Percentiles rank a stretch among this genome's conserved stretches.
These are phyloP conservation scores for Spheniscus mendiculus DNA, from an alignment of 2,113 vertebrate species.

Conservation along the genomic window DNA sequence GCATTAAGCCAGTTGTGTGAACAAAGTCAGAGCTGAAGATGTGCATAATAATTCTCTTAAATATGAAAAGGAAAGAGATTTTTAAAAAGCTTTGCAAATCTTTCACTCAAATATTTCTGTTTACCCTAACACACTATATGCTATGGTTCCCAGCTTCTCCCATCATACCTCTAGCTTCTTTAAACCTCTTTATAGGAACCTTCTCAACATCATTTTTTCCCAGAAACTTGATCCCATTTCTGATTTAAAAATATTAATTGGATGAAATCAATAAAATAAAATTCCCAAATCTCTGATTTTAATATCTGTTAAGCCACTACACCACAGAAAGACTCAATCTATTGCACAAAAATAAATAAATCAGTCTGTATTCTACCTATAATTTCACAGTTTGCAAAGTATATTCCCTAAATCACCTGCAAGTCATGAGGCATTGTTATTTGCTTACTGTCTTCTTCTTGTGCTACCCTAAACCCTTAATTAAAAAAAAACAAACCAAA, in stretches of 20 bases:
- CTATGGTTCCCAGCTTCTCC: not conserved
- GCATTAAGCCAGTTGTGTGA: not conserved
- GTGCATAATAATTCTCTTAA: not conserved
- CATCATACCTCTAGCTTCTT: not conserved
- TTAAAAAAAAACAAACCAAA: not conserved
- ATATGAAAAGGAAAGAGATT: not conserved
- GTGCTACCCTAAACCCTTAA: not conserved
- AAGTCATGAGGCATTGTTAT: not conserved
- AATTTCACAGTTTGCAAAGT: not conserved
- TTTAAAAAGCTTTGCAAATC: not conserved
- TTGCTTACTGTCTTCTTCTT: not conserved
- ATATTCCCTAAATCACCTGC: not conserved
- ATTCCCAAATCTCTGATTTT: not conserved
- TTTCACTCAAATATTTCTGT: not conserved
- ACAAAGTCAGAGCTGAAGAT: not conserved
- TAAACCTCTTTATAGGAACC: not conserved
- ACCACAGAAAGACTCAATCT: not conserved
- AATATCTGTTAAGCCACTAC: not conserved
- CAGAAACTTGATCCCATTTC: not conserved
- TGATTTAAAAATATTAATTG: not conserved
- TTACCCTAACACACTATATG: not conserved
- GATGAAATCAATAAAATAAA: not conserved
- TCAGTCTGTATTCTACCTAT: not conserved
- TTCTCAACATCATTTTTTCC: not conserved
- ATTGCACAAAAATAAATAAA: not conserved